Evolutionary conservation across 2,797 vertebrate species (phyloP), one percentile per base, ranked within the genome.

Genomic region (Paedocypris micromegethes): DNA sequence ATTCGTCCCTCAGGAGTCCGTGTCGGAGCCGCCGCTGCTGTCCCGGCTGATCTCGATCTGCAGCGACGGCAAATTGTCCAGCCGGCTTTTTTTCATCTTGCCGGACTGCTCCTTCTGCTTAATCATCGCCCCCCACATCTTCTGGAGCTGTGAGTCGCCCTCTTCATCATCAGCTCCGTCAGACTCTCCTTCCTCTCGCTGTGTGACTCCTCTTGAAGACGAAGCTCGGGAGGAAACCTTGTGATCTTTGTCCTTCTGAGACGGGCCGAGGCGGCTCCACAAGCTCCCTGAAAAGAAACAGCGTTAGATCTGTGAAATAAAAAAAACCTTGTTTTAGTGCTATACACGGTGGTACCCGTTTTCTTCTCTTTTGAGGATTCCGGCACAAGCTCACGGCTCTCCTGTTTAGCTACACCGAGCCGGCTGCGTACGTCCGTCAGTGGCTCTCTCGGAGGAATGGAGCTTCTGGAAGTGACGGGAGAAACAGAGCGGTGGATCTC

Each of bases 1-100:
- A 44, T 43, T 4, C 48, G 54, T 49, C 41, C 43, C 51, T 98
- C 91, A 98, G 58, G 93, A 93, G 75, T 97, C 95, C 0, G 94
- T 94, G 70, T 98, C 95, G 0, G 92, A 93, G 45, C 86, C 91
- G 5, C 95, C 94, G 78, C 92, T 98, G 91, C 94, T 97, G 82
- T 98, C 94, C 38, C 93, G 89, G 88, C 95, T 98, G 87, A 98
- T 98, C 87, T 98, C 96, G 3, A 98, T 98, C 82, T 98, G 96
- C 77, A 98, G 89, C 0, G 95, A 98, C 0, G 96, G 96, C 72
- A 98, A 90, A 85, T 94, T 90, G 88, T 97, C 96, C 83, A 98
- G 85, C 0, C 95, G 91, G 79, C 95, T 97, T 88, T 97, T 98
- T 87, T 98, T 98, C 80, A 93, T 77, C 86, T 79, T 85, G 83